Evolutionary conservation across 1,140 invertebrate species (phyloP).

Genomic region (Sinella curviseta): DNA sequence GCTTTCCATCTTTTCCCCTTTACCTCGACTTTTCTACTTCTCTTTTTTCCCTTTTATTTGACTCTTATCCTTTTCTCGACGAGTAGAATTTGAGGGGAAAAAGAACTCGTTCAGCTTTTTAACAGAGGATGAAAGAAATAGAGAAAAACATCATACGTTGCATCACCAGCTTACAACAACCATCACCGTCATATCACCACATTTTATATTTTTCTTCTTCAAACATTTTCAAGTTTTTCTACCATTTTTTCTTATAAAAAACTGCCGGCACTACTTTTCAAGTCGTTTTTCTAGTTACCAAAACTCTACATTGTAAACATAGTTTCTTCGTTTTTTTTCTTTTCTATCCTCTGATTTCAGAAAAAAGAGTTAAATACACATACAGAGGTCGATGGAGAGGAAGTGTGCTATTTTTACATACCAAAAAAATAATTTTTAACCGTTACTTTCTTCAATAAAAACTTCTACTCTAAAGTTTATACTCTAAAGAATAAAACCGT

Average conservation of each 20-base stretch:
- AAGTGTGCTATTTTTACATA: no score
- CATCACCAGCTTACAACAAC: conserved; percentile 25
- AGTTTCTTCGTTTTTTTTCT: neutral
- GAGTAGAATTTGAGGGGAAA: no score
- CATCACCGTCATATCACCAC: neutral
- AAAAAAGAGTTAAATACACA: neutral
- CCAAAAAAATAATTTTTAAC: no score
- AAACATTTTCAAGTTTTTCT: conserved; percentile 25
- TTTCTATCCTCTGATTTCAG: no score
- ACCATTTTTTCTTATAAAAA: neutral
- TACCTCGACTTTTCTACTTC: neutral
- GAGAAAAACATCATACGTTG: no score
- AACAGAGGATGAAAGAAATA: no score
- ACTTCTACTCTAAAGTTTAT: no score
- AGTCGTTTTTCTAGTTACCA: no score
- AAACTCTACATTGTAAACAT: neutral
- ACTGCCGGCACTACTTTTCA: neutral
- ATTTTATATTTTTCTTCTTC: conserved; percentile 28
- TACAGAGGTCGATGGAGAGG: no score
- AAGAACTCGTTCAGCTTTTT: conserved; percentile 27
- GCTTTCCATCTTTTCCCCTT: no score
- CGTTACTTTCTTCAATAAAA: no score
- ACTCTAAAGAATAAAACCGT: no score
- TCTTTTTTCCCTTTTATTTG: neutral
- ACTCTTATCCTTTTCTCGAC: neutral